A percentile compares a stretch with the other conserved stretches of the same genome.
Evolutionary conservation across 2,113 vertebrate genomes (phyloP).

Genomic region (Nicator chloris): DNA sequence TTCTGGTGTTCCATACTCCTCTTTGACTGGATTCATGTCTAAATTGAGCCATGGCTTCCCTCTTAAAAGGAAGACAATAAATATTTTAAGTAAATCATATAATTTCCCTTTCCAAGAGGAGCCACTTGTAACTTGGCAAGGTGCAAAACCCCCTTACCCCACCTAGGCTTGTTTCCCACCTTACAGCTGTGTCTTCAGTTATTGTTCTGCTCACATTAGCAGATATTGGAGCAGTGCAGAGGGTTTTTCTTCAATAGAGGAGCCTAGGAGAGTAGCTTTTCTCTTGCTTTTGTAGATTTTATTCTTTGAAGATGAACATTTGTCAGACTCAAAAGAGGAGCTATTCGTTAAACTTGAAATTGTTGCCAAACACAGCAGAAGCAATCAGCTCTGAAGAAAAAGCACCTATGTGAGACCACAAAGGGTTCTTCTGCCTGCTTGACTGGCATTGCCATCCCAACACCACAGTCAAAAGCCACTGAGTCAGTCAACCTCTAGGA

Average conservation of each 20-base stretch:
- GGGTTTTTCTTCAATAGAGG: background rate
- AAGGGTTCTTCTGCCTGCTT: background rate
- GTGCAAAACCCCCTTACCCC: background rate
- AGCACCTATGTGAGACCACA: rapidly evolving
- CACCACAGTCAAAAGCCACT: background rate
- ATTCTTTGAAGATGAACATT: background rate
- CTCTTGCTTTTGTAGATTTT: background rate
- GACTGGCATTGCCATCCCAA: background rate
- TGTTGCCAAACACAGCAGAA: background rate
- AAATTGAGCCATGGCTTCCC: background rate
- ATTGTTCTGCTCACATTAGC: background rate
- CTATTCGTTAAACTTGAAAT: background rate
- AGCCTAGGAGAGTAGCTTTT: background rate
- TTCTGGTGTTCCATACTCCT: background rate
- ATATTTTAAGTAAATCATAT: background rate
- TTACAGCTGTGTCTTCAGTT: background rate
- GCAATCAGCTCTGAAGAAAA: background rate
- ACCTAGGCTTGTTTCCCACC: background rate
- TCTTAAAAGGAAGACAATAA: background rate
- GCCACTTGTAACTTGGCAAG: background rate
- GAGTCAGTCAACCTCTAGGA: background rate
- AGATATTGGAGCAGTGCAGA: background rate
- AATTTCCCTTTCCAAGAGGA: background rate
- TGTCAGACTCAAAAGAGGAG: background rate
- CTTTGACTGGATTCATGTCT: background rate